Evolutionary conservation across 2,888 invertebrate species (phyloP).

Genomic region (Sinelater perroti): DNA sequence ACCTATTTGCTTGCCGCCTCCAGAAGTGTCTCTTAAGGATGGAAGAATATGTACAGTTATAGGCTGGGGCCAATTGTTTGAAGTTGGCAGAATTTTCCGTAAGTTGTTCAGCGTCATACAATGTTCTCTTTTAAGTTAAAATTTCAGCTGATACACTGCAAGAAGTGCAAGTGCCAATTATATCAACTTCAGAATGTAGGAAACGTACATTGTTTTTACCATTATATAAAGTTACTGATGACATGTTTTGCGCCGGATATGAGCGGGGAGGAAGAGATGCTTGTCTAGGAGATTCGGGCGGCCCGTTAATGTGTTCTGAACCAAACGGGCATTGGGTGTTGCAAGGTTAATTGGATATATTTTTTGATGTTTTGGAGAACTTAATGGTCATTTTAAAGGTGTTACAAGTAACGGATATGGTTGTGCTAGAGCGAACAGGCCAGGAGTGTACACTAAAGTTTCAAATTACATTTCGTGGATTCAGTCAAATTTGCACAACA

Average conservation of each 20-base stretch:
- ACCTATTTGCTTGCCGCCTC: constrained; percentile 72
- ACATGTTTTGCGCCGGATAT: constrained; percentile 85
- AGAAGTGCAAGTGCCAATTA: constrained; percentile 82
- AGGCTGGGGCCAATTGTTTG: constrained; percentile 84
- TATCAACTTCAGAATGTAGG: constrained; percentile 79
- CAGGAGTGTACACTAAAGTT: constrained; percentile 84
- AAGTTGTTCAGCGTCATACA: constrained; percentile 58
- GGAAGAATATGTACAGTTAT: constrained; percentile 79
- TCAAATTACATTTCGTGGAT: constrained; percentile 80
- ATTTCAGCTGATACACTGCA: constrained; percentile 79
- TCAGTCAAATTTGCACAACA: constrained; percentile 62
- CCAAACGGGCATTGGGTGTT: constrained; percentile 56
- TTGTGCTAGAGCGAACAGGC: constrained; percentile 79
- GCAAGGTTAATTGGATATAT: constrained; percentile 43
- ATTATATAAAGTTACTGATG: constrained; percentile 78
- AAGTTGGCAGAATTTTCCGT: constrained; percentile 83
- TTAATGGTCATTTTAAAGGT: constrained; percentile 57
- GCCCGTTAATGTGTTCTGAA: constrained; percentile 81
- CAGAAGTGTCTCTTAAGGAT: constrained; percentile 67
- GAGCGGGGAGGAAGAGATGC: constrained; percentile 83
- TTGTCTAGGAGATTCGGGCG: constrained; percentile 82
- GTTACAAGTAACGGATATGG: constrained; percentile 85
- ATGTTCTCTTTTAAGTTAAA: not conserved
- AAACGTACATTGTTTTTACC: constrained; percentile 78
- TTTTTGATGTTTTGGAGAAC: constrained; percentile 2